A percentile compares a stretch with the other conserved stretches of the same genome.
Evolutionary conservation across 2,888 invertebrate genomes (phyloP).

Genomic region (Zelleria hepariella): DNA sequence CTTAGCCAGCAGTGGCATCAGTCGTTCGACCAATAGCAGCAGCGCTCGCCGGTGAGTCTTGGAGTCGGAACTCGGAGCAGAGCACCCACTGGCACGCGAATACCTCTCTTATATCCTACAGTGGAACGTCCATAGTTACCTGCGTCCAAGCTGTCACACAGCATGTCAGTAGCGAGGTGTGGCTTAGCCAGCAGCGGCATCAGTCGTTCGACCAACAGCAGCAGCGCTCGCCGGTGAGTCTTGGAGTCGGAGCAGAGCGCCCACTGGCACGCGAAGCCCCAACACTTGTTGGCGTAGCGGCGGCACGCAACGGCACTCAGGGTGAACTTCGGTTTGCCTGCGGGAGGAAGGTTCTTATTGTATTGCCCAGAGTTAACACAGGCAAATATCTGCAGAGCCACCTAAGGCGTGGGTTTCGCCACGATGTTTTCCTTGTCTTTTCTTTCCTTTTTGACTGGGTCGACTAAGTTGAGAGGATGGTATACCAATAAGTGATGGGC

Average conservation of each 20-base stretch:
- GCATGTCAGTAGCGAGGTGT: slow-evolving; percentile 88
- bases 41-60: slow-evolving; percentile 82
- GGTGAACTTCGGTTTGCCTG: slow-evolving; percentile 59
- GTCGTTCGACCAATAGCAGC: slow-evolving; percentile 84
- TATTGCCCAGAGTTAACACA: too few relatives aligned
- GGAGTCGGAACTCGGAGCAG: slow-evolving; percentile 67
- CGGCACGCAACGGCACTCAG: slow-evolving; percentile 69
- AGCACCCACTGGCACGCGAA: slow-evolving; percentile 82
- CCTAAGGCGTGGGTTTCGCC: too few relatives aligned
- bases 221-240: slow-evolving; percentile 83
- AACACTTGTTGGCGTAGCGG: slow-evolving; percentile 78
- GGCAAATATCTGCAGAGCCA: too few relatives aligned
- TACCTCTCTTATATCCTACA: too few relatives aligned
- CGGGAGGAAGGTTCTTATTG: neutral
- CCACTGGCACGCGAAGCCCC: slow-evolving; percentile 84
- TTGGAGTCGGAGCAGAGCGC: slow-evolving; percentile 72
- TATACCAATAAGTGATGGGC: too few relatives aligned
- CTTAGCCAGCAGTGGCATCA: slow-evolving; percentile 84
- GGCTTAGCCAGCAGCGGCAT: slow-evolving; percentile 86
- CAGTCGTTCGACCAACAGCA: slow-evolving; percentile 85
- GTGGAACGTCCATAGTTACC: too few relatives aligned
- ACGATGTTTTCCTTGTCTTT: too few relatives aligned
- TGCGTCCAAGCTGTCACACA: slow-evolving; percentile 89
- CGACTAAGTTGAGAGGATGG: too few relatives aligned
- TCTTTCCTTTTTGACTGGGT: too few relatives aligned